Conservation (phyloP, 2,113 vertebrate species). For the Ceyx margarethae region DNA sequence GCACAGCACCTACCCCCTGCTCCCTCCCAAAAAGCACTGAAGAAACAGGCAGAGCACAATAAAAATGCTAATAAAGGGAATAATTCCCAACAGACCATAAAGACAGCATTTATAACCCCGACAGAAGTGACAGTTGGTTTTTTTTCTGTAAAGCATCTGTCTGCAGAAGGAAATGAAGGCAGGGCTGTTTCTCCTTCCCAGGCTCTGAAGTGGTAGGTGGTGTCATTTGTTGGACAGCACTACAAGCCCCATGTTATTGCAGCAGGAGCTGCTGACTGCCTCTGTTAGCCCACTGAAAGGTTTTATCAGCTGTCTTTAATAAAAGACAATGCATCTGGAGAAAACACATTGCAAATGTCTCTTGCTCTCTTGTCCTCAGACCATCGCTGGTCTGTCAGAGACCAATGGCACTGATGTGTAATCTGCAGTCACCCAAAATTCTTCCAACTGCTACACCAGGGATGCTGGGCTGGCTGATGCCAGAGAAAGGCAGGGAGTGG, state of each 20-base stretch:
- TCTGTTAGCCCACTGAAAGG: constrained; percentile 61
- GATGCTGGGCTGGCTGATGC: neutral
- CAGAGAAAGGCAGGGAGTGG: neutral
- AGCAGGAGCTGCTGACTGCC: constrained; percentile 56
- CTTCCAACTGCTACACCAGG: neutral
- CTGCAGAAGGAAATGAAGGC: constrained; percentile 67
- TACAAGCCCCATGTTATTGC: constrained; percentile 51
- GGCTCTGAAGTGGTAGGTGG: constrained; percentile 64
- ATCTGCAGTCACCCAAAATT: neutral
- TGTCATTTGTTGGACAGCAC: constrained; percentile 66
- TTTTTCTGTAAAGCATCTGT: constrained; percentile 73
- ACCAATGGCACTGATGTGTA: neutral
- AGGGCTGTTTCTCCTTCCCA: constrained; percentile 61
- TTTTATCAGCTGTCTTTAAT: constrained; percentile 72
- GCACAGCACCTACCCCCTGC: accelerated
- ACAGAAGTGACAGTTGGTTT: constrained; percentile 55
- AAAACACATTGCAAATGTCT: constrained; percentile 18
- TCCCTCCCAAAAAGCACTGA: neutral
- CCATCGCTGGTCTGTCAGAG: neutral
- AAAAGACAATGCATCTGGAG: constrained; percentile 31
- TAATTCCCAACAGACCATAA: constrained; percentile 48
- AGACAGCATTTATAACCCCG: constrained; percentile 43
- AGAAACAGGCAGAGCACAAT: constrained; percentile 21
- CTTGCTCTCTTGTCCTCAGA: constrained; percentile 1
- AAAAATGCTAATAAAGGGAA: constrained; percentile 58